Percentiles rank a stretch among this genome's conserved stretches.
These are phyloP conservation scores for Nasonia giraulti DNA, from an alignment of 1,140 invertebrate species.

Conservation along the genomic window DNA sequence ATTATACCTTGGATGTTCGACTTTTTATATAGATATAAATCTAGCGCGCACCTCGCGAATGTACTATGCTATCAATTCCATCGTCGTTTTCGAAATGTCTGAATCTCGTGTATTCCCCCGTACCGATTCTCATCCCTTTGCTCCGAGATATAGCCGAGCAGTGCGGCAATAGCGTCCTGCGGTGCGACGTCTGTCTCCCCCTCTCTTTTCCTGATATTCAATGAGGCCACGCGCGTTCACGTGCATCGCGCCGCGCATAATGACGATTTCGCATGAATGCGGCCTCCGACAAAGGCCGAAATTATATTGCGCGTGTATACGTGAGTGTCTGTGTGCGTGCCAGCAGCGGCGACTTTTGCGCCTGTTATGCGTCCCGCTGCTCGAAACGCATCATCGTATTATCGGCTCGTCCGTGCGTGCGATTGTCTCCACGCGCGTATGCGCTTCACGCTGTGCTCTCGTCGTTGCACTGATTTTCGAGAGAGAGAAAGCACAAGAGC, in stretches of 20 bases:
- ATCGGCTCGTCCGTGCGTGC: constrained; percentile 11
- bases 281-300: constrained; percentile 40
- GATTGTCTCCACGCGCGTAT: neutral
- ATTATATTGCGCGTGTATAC: constrained; percentile 33
- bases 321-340: neutral
- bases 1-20: no score
- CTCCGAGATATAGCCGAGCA: no score
- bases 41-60: no score
- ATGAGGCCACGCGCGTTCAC: constrained; percentile 37
- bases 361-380: neutral
- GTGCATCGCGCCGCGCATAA: constrained; percentile 53
- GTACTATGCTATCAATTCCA: no score
- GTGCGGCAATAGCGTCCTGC: no score
- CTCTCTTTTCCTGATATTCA: constrained; percentile 13
- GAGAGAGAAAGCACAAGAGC: neutral
- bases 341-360: constrained; percentile 1
- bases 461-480: neutral
- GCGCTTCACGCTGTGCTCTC: neutral
- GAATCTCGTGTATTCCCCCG: no score
- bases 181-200: no score
- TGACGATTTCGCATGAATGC: constrained; percentile 52
- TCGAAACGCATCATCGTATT: neutral
- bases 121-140: no score
- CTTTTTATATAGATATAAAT: no score
- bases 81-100: no score